Base-by-base conservation (phyloP, 2,888 invertebrate species). In the Tetranychus piercei region DNA sequence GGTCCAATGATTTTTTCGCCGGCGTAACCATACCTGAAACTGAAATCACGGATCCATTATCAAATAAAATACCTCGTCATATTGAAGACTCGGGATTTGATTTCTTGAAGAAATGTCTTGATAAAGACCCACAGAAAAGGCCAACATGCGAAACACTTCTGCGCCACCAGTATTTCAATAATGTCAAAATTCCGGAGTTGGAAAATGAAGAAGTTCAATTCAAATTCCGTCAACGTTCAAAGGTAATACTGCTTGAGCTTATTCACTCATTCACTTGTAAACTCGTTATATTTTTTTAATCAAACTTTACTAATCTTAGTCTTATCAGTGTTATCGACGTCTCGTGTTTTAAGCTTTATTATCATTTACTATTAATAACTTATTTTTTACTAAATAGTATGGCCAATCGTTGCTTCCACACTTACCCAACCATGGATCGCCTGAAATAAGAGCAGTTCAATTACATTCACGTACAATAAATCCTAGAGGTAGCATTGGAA, bases 11-110 rank as follows among this genome's bases (percentile, higher is more conserved):
- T 80, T 99, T 94, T 84, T 91, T 92, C 81, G 87, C 90, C 84
- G 96, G 97, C 18, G 88, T 96, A 81, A 90, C 88, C 73, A 85
- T 99, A 44, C 96, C 97, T 0, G 91, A 94, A 79, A 94, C 96
- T 6, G 91, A 91, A 75, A 87, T 88, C 73, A 83, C 90, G 77
- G 90, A 91, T 80, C 88, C 94, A 0, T 84, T 99, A 72, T 83
- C 90, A 77, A 90, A 91, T 80, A 91, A 91, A 84, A 87, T 97
- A 82, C 91, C 93, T 9, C 87, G 88, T 79, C 87, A 88, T 81
- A 86, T 88, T 81, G 85, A 79, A 80, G 86, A 87, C 75, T 85
- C 87, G 71, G 87, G 89, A 71, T 84, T 92, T 81, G 92, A 94
- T 82, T 91, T 94, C 83, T 85, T 94, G 80, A 89, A 90, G 86